A percentile compares a stretch with the other conserved stretches of the same genome.
Evolutionary conservation across 2,797 vertebrate genomes (phyloP).

Genomic region (Parotocinclus haroldoi): DNA sequence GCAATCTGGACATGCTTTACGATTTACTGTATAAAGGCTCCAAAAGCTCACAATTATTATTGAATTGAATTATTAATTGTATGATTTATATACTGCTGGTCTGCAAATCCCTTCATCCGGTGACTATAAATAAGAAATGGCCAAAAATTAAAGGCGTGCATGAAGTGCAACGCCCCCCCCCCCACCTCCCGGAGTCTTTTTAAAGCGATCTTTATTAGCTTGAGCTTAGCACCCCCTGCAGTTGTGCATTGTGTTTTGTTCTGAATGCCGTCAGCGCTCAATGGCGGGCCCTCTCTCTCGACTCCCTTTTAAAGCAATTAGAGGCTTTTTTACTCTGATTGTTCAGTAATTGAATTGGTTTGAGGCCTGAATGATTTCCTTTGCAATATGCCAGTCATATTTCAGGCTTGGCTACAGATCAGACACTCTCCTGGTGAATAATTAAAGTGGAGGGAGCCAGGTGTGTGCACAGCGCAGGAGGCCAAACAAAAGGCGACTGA

Average conservation of each 20-base stretch:
- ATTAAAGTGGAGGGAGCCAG: conserved; percentile 77
- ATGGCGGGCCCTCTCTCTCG: conserved; percentile 53
- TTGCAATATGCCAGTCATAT: conserved; percentile 72
- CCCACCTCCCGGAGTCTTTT: conserved; percentile 26
- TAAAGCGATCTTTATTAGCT: conserved; percentile 65
- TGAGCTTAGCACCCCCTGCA: conserved; percentile 80
- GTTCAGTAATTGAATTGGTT: conserved; percentile 81
- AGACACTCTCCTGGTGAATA: conserved; percentile 69
- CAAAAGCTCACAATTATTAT: no score
- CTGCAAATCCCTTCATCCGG: not conserved
- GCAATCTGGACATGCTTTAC: no score
- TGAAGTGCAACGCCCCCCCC: conserved; percentile 44
- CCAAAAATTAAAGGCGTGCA: conserved; percentile 39
- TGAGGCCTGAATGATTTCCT: conserved; percentile 72
- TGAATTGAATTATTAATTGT: not conserved
- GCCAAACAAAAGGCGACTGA: conserved; percentile 68
- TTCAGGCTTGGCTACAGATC: conserved; percentile 72
- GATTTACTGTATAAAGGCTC: no score
- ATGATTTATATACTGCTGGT: conserved; percentile 9
- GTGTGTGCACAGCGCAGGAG: conserved; percentile 64
- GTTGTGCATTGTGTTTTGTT: conserved; percentile 63
- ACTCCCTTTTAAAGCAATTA: conserved; percentile 76
- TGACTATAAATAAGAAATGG: conserved; percentile 1
- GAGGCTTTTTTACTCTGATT: conserved; percentile 79
- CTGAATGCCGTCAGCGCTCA: conserved; percentile 55